Base-by-base conservation (phyloP, 2,888 invertebrate genomes). In the Smittia sp. region DNA sequence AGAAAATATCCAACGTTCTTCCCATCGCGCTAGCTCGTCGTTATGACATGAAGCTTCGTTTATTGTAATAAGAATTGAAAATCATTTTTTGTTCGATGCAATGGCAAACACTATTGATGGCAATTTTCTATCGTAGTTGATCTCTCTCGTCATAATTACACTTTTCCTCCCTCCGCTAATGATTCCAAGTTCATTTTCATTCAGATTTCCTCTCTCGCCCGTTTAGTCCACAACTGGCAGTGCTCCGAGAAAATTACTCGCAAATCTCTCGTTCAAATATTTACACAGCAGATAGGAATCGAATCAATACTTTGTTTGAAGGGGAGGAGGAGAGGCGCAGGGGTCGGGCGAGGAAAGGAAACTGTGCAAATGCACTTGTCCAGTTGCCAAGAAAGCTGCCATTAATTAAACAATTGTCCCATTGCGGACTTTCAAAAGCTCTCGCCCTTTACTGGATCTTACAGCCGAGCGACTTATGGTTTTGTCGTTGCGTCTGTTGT, bases 231-330 rank as follows among this genome's bases (percentile, higher is more conserved):
- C 11, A 46, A 15, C 15, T 46, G 11, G 22, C 58, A 58, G 58
- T 58, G 58, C n/a, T 22, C 22, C 58, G 22, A 22, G 58, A n/a
- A 58, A 58, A 58, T 58, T 58, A 18, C 22, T 46, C 4, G 15
- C 22, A 69, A 54, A 69, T 69, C 69, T 69, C 27, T 69, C 69
- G 46, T 25, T 46, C 41, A 68, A 69, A 69, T 69, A 69, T 69
- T 69, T 54, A 24, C 54, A 54, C 69, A 32, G 67, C 13, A 67
- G 22, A 41, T 41, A 22, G 41, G n/a, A 67, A 67, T 24, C 22
- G 46, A 67, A 67, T 67, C 67, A 67, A 67, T 67, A 67, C 32
- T 67, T 46, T 41, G 20, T 18, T 38, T 38, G 46, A 46, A 46
- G 2, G 22, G 13, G 24, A 24, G 63, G 15, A 18, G 27, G 1